Evolutionary conservation across 2,113 vertebrate genomes (phyloP).

Genomic region (Caranx melampygus): DNA sequence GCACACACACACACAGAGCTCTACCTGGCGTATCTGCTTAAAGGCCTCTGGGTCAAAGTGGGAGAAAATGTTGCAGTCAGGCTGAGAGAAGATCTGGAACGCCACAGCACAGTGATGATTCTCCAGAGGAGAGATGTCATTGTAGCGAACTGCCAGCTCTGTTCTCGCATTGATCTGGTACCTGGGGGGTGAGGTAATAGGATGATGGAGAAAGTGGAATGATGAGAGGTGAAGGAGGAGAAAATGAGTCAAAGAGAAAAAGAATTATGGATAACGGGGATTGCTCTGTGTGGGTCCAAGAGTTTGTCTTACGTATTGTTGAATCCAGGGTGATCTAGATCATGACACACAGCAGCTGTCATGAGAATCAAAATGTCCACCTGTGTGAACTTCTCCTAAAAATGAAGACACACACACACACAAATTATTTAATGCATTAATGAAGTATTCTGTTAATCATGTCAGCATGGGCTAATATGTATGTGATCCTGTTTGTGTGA

Average conservation of each 20-base stretch:
- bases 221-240: background rate
- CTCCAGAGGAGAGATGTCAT: conserved; percentile 95
- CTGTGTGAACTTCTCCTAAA: conserved; percentile 90
- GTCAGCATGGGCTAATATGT: background rate
- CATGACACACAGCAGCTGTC: conserved; percentile 94
- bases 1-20: conserved; percentile 7
- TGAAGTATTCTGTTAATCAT: background rate
- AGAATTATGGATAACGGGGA: too few species aligned
- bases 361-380: conserved; percentile 91
- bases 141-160: conserved; percentile 93
- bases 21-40: conserved; percentile 92
- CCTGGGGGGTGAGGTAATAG: conserved; percentile 65
- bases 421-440: background rate
- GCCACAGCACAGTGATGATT: conserved; percentile 96
- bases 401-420: background rate
- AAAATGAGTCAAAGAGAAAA: background rate
- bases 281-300: background rate
- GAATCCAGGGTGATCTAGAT: conserved; percentile 93
- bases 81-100: conserved; percentile 92
- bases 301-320: conserved; percentile 90
- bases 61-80: conserved; percentile 93
- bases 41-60: conserved; percentile 87
- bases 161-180: conserved; percentile 96
- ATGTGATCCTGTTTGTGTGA: conserved; percentile 5
- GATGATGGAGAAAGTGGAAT: background rate